Conservation (phyloP, 2,797 vertebrate species). For the Macropus fuliginosus region DNA sequence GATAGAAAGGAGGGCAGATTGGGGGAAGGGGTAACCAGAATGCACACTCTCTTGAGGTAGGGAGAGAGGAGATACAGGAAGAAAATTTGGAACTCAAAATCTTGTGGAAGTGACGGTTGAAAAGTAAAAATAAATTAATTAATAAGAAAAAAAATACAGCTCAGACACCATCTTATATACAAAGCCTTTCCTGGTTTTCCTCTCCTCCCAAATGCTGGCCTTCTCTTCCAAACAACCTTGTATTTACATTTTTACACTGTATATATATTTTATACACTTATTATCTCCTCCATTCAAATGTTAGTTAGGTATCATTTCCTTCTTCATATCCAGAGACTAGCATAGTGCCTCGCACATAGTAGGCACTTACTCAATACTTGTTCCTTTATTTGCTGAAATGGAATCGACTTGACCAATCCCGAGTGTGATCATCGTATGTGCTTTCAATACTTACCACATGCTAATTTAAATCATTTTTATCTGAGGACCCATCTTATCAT, state of each 20-base stretch:
- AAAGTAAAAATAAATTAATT: no score
- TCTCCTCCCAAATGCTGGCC: background rate
- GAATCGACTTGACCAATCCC: background rate
- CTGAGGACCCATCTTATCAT: background rate
- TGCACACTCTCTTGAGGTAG: no score
- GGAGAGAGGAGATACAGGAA: no score
- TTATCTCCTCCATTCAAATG: background rate
- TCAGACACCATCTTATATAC: background rate
- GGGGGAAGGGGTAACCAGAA: no score
- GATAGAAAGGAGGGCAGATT: no score
- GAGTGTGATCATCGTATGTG: background rate
- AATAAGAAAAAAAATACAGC: background rate
- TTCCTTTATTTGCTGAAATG: background rate
- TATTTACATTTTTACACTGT: background rate
- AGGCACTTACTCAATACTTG: background rate
- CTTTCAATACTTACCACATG: background rate
- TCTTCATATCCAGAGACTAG: background rate
- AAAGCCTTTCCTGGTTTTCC: background rate
- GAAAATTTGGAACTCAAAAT: no score
- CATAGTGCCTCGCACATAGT: background rate
- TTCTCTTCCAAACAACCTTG: background rate
- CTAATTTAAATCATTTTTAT: background rate
- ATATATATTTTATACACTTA: background rate
- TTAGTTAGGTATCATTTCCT: background rate
- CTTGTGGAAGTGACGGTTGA: no score